phyloP scores from a whole-genome alignment of 2,797 vertebrate species.

The Uromys caudimaculatus region DNA sequence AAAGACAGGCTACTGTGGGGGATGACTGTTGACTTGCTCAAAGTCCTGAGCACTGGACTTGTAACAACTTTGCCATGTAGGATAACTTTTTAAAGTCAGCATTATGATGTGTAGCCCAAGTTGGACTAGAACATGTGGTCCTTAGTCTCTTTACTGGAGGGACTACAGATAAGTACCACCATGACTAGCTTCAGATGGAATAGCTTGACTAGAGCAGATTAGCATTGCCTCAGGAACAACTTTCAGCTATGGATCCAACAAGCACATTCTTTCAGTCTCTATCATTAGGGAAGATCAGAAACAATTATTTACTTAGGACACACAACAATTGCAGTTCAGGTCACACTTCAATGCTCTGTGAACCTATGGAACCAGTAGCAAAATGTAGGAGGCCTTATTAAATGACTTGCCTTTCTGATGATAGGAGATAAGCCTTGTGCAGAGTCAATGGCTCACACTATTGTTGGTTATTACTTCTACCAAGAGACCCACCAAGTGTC shows the following conservation, averaged over 20 bases:
- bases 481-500: background rate
- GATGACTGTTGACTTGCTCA: background rate
- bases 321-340: background rate
- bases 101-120: background rate
- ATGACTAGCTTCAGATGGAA: background rate
- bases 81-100: background rate
- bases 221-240: background rate
- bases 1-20: background rate
- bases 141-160: background rate
- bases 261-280: background rate
- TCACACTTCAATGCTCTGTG: background rate
- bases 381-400: background rate
- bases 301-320: background rate
- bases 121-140: background rate
- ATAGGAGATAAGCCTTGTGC: background rate
- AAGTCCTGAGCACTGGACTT: background rate
- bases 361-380: background rate
- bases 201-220: background rate
- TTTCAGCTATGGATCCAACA: background rate
- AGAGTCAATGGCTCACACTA: background rate
- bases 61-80: background rate
- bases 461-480: background rate
- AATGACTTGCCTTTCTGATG: background rate
- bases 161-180: background rate
- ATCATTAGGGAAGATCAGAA: conserved; percentile 32